A percentile compares a stretch with the other conserved stretches of the same genome.
Evolutionary conservation across 2,888 invertebrate species (phyloP).

Genomic region (Patella ulyssiponensis): DNA sequence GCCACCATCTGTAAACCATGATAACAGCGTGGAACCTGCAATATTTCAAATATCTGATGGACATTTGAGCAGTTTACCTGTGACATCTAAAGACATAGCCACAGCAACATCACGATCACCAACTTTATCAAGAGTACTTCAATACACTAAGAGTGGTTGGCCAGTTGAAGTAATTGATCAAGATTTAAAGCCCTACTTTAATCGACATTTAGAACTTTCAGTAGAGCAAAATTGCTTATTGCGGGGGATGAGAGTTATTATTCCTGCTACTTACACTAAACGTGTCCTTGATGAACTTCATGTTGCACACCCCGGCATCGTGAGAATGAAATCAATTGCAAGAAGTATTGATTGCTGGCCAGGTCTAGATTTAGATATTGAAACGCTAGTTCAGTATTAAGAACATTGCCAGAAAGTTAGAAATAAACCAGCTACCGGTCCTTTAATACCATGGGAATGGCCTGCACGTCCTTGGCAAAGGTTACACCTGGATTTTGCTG

Average conservation of each 20-base stretch:
- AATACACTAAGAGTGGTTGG: constrained; percentile 33
- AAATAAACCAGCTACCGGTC: too few species aligned
- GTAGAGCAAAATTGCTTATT: constrained; percentile 49
- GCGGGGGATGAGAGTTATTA: constrained; percentile 40
- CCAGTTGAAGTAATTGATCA: not conserved
- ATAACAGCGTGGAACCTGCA: constrained; percentile 10
- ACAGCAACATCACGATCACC: constrained; percentile 29
- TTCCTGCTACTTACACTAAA: constrained; percentile 31
- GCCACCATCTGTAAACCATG: not conserved
- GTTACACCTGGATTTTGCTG: constrained; percentile 54
- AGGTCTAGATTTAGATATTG: constrained; percentile 39
- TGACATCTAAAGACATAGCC: constrained; percentile 22
- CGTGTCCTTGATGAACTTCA: constrained; percentile 49
- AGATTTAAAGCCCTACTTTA: constrained; percentile 25
- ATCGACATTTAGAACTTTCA: constrained; percentile 35
- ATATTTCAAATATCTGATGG: constrained; percentile 20
- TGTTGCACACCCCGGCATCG: constrained; percentile 53
- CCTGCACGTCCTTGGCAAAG: too few species aligned
- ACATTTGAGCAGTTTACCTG: constrained; percentile 56
- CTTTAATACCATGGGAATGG: too few species aligned
- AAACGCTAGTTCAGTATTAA: not conserved
- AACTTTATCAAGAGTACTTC: constrained; percentile 30
- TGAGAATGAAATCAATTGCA: constrained; percentile 56
- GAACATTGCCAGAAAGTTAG: too few species aligned
- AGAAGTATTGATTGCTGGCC: constrained; percentile 58